Evolutionary conservation across 2,888 invertebrate species (phyloP).

Genomic region (Eilema depressum): DNA sequence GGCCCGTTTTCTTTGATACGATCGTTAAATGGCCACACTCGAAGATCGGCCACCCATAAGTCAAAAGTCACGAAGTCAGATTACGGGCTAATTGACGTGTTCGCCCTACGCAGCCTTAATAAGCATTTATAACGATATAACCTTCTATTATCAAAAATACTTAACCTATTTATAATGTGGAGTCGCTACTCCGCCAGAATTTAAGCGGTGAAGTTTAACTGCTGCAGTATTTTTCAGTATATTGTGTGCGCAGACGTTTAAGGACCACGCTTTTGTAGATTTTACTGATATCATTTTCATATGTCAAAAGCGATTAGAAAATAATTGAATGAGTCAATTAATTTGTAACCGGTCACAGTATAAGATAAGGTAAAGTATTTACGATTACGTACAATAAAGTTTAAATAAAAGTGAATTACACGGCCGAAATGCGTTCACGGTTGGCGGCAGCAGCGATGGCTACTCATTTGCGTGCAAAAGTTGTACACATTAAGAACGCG

Average conservation of each 20-base stretch:
- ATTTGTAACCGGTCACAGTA: constrained; percentile 1
- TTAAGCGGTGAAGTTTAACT: constrained; percentile 37
- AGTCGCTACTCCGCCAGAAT: constrained; percentile 54
- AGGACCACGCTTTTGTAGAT: not conserved
- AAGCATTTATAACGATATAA: constrained; percentile 83
- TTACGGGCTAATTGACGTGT: constrained; percentile 82
- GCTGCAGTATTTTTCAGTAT: constrained; percentile 36
- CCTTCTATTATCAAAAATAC: constrained; percentile 82
- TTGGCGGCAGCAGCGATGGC: not conserved
- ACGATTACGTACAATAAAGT: not conserved
- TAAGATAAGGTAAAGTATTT: not conserved
- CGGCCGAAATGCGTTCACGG: not conserved
- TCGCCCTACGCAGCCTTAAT: constrained; percentile 77
- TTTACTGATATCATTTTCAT: constrained; percentile 5
- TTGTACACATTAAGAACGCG: not conserved
- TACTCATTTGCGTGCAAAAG: not conserved
- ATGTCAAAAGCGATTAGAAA: not conserved
- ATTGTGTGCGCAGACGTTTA: constrained; percentile 26
- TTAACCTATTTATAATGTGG: constrained; percentile 79
- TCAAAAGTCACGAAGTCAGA: constrained; percentile 83
- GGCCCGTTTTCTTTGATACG: constrained; percentile 69
- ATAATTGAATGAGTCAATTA: constrained; percentile 3
- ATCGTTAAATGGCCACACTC: constrained; percentile 67
- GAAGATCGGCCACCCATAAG: constrained; percentile 81
- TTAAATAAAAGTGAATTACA: not conserved